Conservation (phyloP, 2,797 vertebrate species). For the Macrochelys suwanniensis region DNA sequence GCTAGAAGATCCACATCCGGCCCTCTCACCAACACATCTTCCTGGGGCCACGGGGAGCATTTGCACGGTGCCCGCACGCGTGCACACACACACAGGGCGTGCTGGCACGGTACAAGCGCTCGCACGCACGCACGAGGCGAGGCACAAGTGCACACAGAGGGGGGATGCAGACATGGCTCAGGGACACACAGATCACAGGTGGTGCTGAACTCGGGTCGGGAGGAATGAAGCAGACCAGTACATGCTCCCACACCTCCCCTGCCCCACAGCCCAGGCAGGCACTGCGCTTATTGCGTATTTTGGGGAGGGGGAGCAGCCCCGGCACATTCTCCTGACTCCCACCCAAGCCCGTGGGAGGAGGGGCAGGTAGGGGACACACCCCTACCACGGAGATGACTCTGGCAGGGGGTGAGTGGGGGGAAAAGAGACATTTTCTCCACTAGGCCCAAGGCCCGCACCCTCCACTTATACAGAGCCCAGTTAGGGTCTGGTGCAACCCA, state of each 20-base stretch:
- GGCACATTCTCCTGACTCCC: rapidly evolving
- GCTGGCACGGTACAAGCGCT: background rate
- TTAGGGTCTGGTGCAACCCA: background rate
- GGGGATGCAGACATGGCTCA: background rate
- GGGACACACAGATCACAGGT: background rate
- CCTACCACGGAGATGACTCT: background rate
- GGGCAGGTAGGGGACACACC: background rate
- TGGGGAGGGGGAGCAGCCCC: background rate
- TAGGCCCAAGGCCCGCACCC: background rate
- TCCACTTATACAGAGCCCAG: background rate
- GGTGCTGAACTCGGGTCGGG: background rate
- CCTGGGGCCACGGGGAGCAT: background rate
- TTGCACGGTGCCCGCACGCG: too few species aligned
- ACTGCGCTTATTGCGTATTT: background rate
- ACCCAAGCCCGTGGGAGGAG: background rate
- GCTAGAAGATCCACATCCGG: too few species aligned
- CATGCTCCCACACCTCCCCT: background rate
- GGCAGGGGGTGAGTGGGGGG: rapidly evolving
- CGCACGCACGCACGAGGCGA: too few species aligned
- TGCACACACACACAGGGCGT: too few species aligned
- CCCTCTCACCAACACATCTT: too few species aligned
- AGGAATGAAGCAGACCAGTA: background rate
- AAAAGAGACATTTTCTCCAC: rapidly evolving
- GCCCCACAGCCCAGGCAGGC: background rate
- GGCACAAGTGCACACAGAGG: background rate